These are phyloP conservation scores for Isoperla grammatica DNA, from an alignment of 2,888 invertebrate species.

Conservation along the genomic window DNA sequence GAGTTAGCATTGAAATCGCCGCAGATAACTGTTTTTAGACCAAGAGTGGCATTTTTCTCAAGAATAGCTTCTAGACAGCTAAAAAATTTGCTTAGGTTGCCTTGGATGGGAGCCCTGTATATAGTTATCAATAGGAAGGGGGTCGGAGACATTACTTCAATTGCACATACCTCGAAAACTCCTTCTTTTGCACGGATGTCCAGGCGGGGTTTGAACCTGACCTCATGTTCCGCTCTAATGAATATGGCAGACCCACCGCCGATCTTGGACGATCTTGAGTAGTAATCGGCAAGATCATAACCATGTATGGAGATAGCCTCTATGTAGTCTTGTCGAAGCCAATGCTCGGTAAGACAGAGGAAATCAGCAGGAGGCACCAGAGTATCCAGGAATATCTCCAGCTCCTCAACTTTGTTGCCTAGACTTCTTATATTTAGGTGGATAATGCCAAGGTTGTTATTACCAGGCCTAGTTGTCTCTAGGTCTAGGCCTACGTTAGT, in stretches of 20 bases:
- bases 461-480: too few species aligned
- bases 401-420: constrained; percentile 6
- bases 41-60: too few species aligned
- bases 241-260: constrained; percentile 6
- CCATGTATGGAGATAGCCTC: not conserved
- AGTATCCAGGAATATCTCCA: constrained; percentile 4
- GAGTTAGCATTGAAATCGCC: too few species aligned
- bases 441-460: too few species aligned
- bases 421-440: constrained; percentile 5
- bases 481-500: too few species aligned
- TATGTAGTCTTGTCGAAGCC: not conserved
- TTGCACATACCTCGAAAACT: constrained; percentile 2
- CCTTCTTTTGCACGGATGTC: not conserved
- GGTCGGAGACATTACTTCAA: not conserved
- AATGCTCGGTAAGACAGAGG: constrained; percentile 4
- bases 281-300: not conserved
- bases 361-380: not conserved
- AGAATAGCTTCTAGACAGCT: too few species aligned
- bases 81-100: too few species aligned
- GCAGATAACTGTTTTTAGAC: too few species aligned
- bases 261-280: not conserved
- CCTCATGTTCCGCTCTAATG: not conserved
- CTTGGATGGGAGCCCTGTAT: too few species aligned
- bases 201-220: not conserved
- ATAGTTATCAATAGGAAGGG: too few species aligned